Base-by-base conservation (phyloP, 1,140 invertebrate genomes). In the Drosophila pectinifera region DNA sequence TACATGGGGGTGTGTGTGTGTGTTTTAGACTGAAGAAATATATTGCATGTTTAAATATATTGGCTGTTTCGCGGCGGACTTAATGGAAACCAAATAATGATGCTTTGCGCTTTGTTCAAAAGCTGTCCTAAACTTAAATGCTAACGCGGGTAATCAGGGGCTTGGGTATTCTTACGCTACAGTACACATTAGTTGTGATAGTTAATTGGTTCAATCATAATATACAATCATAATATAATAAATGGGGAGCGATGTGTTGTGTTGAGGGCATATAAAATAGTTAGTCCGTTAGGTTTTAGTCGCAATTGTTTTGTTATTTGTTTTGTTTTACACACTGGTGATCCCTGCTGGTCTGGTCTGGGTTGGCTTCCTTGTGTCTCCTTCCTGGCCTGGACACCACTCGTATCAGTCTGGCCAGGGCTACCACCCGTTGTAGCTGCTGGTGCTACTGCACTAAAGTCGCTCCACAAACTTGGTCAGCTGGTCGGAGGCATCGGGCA, bases 381-480 rank as follows among this genome's bases (percentile, higher is more conserved):
- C n/a, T n/a, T n/a, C n/a, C n/a, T n/a, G n/a, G n/a, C n/a, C n/a
- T n/a, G n/a, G n/a, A n/a, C n/a, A n/a, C n/a, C n/a, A n/a, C n/a
- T n/a, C n/a, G n/a, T n/a, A n/a, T n/a, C n/a, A n/a, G n/a, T 24
- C 24, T 20, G 48, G 48, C 31, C 24, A 36, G 22, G 55, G 45
- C 38, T 80, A 77, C 39, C 69, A 76, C 7, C 55, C 68, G 38
- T 74, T 73, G 26, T 57, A 78, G 46, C 63, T 42, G 51, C 7
- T 62, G 72, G 22, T 46, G 57, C 28, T 82, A 73, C 67, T 89
- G 64, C 90, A 91, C 90, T 91, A 91, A 77, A 98, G 97, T 93
- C 97, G 96, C 94, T 98, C 97, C 78, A 98, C 97, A 93, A 97
- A 98, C 93, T 98, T 98, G 78, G 96, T 96, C 74, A 98, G 94